Base-by-base conservation (phyloP, 2,888 invertebrate genomes). In the Drosophila bunnanda region DNA sequence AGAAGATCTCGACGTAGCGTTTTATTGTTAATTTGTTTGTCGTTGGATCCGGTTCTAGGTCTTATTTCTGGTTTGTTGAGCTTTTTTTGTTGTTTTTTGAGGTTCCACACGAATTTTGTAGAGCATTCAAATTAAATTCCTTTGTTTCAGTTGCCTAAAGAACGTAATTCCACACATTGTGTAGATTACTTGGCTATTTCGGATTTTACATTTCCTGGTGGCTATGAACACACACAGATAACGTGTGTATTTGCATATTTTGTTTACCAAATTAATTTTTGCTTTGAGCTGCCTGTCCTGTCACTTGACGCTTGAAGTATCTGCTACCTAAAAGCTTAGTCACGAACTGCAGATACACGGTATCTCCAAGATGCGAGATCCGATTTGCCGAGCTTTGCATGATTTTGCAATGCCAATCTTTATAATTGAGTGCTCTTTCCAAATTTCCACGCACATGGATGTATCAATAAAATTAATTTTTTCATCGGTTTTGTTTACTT, bases 1-100 rank as follows among this genome's bases (percentile, higher is more conserved):
- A 69, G 39, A 41, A 69, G 67, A 67, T 60, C 64, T 66, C 68
- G 25, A 52, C 67, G 36, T 72, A 66, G 67, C 64, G 57, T 72
- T 79, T 71, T 81, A 80, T 81, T 79, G 76, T 82, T 88, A 79
- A 82, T 80, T 80, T 69, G 83, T 76, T 86, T 76, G 76, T 76
- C 74, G 65, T 65, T 69, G 70, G 77, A 89, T 87, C 84, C 89
- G 84, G 84, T 81, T 84, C 82, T 88, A 74, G 66, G 39, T 76
- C 75, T 75, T 70, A 77, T 84, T 87, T 84, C 88, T 82, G 75
- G 88, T 89, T 87, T 78, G 44, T 48, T 53, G 30, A 62, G 50
- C 52, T 68, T 46, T 57, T 55, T 34, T 34, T 36, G 2, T 52
- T 30, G 1, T 38, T 39, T 17, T 22, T 46, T 46, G 13, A 54